Percentiles rank a stretch among this genome's conserved stretches.
These are phyloP conservation scores for Blastomussa wellsi DNA, from an alignment of 92 coral and sea anemone genomes.

Conservation along the genomic window DNA sequence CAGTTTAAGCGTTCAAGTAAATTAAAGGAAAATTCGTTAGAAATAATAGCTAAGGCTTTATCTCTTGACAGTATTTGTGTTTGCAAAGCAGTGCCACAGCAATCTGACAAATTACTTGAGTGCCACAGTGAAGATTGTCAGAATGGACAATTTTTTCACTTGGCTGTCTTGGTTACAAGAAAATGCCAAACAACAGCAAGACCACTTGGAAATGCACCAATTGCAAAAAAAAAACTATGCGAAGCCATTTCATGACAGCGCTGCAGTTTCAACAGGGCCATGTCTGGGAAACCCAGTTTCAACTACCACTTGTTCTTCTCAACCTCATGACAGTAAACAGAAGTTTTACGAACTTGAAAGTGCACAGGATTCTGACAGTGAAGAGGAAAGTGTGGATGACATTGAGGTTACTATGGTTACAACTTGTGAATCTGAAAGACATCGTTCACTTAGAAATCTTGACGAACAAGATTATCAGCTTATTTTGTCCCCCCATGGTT, in stretches of 20 bases:
- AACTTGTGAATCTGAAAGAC: slow-evolving; percentile 38
- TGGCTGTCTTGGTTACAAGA: slow-evolving; percentile 64
- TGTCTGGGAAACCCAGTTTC: too few species aligned
- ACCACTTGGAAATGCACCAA: slow-evolving; percentile 66
- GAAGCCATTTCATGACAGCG: slow-evolving; percentile 29
- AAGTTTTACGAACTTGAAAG: slow-evolving; percentile 7
- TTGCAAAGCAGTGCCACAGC: slow-evolving; percentile 37
- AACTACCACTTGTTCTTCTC: slow-evolving; percentile 40
- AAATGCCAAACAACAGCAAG: slow-evolving; percentile 72
- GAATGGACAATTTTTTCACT: slow-evolving; percentile 74
- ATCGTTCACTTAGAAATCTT: too few species aligned
- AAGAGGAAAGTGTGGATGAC: slow-evolving; percentile 38
- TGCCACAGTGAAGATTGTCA: slow-evolving; percentile 64
- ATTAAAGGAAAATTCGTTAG: too few species aligned
- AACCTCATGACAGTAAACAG: slow-evolving; percentile 21
- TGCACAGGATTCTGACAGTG: slow-evolving; percentile 41
- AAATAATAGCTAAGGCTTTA: too few species aligned
- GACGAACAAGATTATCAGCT: too few species aligned
- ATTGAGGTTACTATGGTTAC: slow-evolving; percentile 26
- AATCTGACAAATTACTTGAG: slow-evolving; percentile 60
- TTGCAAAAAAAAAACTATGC: slow-evolving; percentile 31
- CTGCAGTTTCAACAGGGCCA: too few species aligned
- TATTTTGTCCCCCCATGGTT: too few species aligned
- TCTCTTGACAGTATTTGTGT: too few species aligned
- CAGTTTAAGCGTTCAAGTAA: too few species aligned